Evolutionary conservation across 2,113 vertebrate genomes (phyloP).

Genomic region (Antechinus flavipes): DNA sequence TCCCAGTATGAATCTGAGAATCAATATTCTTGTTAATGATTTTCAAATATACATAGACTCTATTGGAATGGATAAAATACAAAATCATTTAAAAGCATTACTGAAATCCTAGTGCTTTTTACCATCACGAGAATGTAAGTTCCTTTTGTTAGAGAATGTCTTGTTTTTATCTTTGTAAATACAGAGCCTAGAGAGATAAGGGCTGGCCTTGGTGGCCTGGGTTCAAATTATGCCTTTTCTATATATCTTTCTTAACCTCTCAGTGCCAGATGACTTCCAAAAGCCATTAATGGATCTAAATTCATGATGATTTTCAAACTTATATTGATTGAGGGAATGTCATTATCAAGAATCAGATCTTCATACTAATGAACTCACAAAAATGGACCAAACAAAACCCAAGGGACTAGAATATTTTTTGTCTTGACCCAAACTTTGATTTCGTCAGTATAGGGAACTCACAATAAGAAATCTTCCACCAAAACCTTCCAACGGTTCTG

Average conservation of each 20-base stretch:
- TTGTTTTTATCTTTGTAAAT: background rate
- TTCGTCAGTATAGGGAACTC: background rate
- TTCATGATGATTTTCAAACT: background rate
- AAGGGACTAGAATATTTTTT: background rate
- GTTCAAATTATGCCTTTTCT: background rate
- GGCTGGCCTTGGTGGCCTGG: background rate
- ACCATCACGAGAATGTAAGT: background rate
- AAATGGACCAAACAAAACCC: background rate
- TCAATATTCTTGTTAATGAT: background rate
- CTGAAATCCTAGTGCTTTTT: background rate
- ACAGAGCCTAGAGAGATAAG: background rate
- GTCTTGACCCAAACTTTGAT: background rate
- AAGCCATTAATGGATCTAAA: background rate
- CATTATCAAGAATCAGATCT: background rate
- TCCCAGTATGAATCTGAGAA: background rate
- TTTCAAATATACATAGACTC: background rate
- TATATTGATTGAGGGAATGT: background rate
- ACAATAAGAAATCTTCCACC: background rate
- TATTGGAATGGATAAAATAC: background rate
- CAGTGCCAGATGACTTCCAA: background rate
- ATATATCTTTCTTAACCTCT: background rate
- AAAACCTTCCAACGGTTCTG: background rate
- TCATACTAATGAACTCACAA: background rate
- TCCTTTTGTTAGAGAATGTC: background rate
- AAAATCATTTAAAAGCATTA: background rate